These are phyloP conservation scores for Recurvirostra avosetta DNA, from an alignment of 2,113 vertebrate genomes.

Conservation along the genomic window DNA sequence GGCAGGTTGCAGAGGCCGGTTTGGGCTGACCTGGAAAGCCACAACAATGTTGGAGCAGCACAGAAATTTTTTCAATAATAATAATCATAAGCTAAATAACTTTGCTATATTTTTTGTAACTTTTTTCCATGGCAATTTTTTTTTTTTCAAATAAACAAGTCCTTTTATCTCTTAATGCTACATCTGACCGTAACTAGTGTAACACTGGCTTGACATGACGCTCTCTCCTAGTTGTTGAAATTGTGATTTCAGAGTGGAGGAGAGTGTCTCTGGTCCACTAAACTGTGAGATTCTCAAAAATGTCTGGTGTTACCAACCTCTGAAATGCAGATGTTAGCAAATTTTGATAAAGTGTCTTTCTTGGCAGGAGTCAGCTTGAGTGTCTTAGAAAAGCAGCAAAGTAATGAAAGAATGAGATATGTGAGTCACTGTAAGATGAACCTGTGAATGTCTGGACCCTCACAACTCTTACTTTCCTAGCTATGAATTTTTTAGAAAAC, in stretches of 20 bases:
- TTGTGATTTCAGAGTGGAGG: not conserved
- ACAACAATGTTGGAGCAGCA: not conserved
- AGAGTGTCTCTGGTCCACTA: not conserved
- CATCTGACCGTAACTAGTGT: not conserved
- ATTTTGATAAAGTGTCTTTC: not conserved
- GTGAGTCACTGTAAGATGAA: not conserved
- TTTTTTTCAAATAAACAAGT: not conserved
- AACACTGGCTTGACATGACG: not conserved
- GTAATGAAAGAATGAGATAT: not conserved
- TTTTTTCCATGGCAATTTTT: not conserved
- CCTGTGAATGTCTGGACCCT: not conserved
- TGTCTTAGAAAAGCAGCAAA: not conserved
- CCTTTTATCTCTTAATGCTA: not conserved
- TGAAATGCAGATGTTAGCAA: not conserved
- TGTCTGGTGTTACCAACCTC: not conserved
- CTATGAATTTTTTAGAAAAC: not conserved
- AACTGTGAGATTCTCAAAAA: not conserved
- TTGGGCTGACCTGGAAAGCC: not conserved
- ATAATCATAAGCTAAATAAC: not conserved
- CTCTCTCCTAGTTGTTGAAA: not conserved
- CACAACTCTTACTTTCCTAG: not conserved
- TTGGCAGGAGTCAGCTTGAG: not conserved
- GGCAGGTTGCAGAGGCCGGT: not conserved
- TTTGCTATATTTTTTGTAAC: not conserved
- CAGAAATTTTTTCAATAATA: not conserved